phyloP scores from a whole-genome alignment of 2,797 vertebrate species.

The Rhyacichthys aspro region DNA sequence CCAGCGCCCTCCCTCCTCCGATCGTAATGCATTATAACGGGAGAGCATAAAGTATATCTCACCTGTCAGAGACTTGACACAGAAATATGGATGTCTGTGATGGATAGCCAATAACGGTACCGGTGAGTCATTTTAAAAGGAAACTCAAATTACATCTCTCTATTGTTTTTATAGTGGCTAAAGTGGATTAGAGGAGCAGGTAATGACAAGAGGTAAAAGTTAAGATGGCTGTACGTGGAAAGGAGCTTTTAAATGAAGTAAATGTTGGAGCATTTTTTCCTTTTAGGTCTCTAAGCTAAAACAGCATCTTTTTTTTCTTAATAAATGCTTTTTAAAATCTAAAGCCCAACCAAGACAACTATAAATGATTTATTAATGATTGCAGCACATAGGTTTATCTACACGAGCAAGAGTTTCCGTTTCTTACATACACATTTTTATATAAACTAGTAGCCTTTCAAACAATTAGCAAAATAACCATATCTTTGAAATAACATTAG shows the following conservation, averaged over 20 bases:
- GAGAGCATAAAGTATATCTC: constrained; percentile 49
- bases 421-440: no score
- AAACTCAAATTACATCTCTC: constrained; percentile 39
- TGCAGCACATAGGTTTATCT: no score
- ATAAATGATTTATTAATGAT: no score
- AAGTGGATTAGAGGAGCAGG: constrained; percentile 42
- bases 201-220: constrained; percentile 1
- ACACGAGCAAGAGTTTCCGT: no score
- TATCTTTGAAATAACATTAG: no score
- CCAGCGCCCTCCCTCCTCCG: neutral
- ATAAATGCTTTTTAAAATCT: no score
- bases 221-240: constrained; percentile 11
- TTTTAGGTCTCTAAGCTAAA: neutral
- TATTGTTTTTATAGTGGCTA: constrained; percentile 53
- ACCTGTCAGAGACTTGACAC: constrained; percentile 60
- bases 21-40: constrained; percentile 50
- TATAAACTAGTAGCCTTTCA: no score
- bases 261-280: neutral
- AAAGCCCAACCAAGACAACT: no score
- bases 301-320: neutral
- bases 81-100: constrained; percentile 58
- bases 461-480: no score
- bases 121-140: constrained; percentile 60
- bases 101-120: constrained; percentile 53
- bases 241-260: constrained; percentile 15